Conservation (phyloP, 2,888 invertebrate genomes). For the Aphodius granarius region DNA sequence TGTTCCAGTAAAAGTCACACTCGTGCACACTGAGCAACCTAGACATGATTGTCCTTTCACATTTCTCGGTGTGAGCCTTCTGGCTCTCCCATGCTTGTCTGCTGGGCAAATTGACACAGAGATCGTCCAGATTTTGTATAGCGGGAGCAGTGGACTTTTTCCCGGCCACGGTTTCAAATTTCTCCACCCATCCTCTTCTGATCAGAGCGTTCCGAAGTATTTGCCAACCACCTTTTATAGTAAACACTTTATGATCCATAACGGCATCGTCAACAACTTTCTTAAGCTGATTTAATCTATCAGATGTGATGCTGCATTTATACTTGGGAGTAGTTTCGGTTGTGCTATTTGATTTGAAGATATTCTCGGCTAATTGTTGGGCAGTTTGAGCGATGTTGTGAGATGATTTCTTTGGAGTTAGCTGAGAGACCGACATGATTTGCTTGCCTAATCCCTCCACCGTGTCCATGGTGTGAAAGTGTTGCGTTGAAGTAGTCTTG, state of each 20-base stretch:
- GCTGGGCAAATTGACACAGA: constrained; percentile 49
- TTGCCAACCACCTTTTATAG: constrained; percentile 71
- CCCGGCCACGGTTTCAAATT: constrained; percentile 54
- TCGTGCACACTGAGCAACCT: constrained; percentile 77
- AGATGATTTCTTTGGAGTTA: constrained; percentile 16
- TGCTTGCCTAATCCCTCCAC: background rate
- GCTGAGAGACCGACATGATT: background rate
- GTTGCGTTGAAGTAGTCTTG: background rate
- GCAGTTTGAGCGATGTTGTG: constrained; percentile 18
- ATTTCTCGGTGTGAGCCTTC: constrained; percentile 60
- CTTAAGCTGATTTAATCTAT: constrained; percentile 66
- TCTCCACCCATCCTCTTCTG: constrained; percentile 75
- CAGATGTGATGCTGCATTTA: constrained; percentile 62
- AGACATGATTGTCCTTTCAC: constrained; percentile 65
- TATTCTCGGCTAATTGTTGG: constrained; percentile 25
- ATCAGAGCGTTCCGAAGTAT: constrained; percentile 70
- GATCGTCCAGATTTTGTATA: constrained; percentile 41
- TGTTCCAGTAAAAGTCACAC: constrained; percentile 89
- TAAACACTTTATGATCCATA: constrained; percentile 67
- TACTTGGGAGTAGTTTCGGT: constrained; percentile 35
- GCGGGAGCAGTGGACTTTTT: constrained; percentile 28
- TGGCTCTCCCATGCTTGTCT: constrained; percentile 51
- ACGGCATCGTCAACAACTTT: constrained; percentile 68
- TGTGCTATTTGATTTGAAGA: constrained; percentile 20
- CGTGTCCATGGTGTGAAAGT: background rate